Evolutionary conservation across 2,888 invertebrate species (phyloP).

Genomic region (Tortricodes alternella): DNA sequence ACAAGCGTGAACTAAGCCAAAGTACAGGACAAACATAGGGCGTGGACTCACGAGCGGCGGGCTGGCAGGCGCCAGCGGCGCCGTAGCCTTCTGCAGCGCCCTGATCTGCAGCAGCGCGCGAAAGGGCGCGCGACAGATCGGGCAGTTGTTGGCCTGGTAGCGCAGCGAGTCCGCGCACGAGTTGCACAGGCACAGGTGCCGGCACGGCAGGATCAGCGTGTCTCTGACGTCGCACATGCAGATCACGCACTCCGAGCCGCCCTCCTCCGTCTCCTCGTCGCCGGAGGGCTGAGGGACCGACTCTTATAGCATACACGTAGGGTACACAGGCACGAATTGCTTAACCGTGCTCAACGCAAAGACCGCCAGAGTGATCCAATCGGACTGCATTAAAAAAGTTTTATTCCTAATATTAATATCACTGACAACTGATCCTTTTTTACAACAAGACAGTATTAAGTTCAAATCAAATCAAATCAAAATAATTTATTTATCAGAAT

Average conservation of each 20-base stretch:
- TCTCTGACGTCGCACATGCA: slow-evolving; percentile 99
- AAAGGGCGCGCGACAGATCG: slow-evolving; percentile 99
- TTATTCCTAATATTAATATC: too few relatives aligned
- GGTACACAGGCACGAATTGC: too few relatives aligned
- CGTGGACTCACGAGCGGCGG: slow-evolving; percentile 62
- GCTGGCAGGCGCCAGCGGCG: slow-evolving; percentile 70
- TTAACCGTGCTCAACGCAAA: too few relatives aligned
- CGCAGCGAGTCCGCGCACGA: slow-evolving; percentile 98
- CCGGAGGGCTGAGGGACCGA: slow-evolving; percentile 75
- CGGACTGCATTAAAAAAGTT: too few relatives aligned
- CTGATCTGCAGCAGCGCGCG: slow-evolving; percentile 97
- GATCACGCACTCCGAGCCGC: slow-evolving; percentile 98
- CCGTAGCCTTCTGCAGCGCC: slow-evolving; percentile 90
- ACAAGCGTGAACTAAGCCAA: too few relatives aligned
- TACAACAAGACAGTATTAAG: too few relatives aligned
- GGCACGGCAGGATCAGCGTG: slow-evolving; percentile 98
- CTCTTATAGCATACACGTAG: too few relatives aligned
- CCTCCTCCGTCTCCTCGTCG: slow-evolving; percentile 95
- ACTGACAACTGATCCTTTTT: too few relatives aligned
- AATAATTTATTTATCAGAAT: too few relatives aligned
- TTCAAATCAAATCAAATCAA: too few relatives aligned
- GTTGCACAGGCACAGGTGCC: slow-evolving; percentile 98
- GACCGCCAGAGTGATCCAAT: too few relatives aligned
- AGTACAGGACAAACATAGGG: neutral
- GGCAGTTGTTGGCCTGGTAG: slow-evolving; percentile 99